A percentile compares a stretch with the other conserved stretches of the same genome.
Conservation (phyloP, 2,888 invertebrate genomes). For the Listrodromus nycthemerus region DNA sequence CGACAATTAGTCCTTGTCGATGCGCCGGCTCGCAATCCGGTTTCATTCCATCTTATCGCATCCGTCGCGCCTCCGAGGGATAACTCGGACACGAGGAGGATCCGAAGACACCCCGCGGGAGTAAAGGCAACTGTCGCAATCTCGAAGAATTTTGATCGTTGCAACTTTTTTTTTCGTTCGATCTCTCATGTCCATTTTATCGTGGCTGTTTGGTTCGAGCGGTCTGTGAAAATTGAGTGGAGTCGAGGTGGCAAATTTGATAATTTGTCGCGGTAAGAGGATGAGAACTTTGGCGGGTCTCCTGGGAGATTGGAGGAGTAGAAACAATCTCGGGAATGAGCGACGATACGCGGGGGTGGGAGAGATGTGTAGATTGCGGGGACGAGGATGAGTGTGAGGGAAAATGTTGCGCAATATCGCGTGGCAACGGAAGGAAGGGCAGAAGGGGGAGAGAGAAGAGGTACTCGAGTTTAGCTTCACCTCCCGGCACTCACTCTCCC, state of each 20-base stretch:
- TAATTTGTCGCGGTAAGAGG: not conserved
- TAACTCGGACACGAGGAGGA: not conserved
- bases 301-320: not conserved
- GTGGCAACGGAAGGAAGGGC: not conserved
- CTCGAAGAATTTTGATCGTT: too few relatives aligned
- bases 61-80: not conserved
- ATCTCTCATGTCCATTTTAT: too few relatives aligned
- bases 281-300: constrained; percentile 10
- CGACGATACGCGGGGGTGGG: not conserved
- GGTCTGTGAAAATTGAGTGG: not conserved
- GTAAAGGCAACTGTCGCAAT: not conserved
- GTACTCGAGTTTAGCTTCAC: constrained; percentile 32
- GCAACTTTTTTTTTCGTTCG: too few relatives aligned
- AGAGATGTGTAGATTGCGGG: not conserved
- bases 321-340: constrained; percentile 29
- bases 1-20: constrained; percentile 41
- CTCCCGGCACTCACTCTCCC: constrained; percentile 24
- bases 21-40: constrained; percentile 1
- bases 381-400: not conserved
- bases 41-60: not conserved
- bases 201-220: not conserved
- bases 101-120: not conserved
- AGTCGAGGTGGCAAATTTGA: not conserved
- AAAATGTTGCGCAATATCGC: constrained; percentile 26
- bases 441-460: constrained; percentile 7